Base-by-base conservation (phyloP, 35 echinoderm and acorn worm species). In the Patiria miniata region DNA sequence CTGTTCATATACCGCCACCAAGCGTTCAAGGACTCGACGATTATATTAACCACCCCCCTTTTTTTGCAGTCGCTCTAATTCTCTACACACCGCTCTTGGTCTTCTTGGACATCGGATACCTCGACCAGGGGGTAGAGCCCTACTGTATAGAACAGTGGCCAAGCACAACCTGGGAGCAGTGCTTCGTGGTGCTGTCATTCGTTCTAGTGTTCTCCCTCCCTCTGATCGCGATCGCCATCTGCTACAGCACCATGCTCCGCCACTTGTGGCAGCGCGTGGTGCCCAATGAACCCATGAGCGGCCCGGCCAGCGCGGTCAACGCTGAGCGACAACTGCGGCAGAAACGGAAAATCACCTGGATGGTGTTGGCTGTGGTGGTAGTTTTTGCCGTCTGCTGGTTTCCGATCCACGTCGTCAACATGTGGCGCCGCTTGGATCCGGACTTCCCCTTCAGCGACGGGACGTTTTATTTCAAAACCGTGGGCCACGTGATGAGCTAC, bases 351-450 rank as follows among this genome's bases (percentile, higher is more conserved):
- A 30, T 81, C 17, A 90, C 93, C 2, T 77, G 83, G 23, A 94
- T 94, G 92, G 92, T 94, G 21, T 33, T 94, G 21, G 79, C 81
- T 21, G 83, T 94, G 0, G 87, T 89, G 9, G 19, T 89, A 10
- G 52, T 81, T 2, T 94, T 94, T 29, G 81, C 87, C 9, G 22
- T 94, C 28, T 90, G 87, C 50, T 94, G 92, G 87, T 52, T 94
- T 14, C 92, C 92, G 2, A 42, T 90, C n/a, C 87, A 94, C 65
- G 28, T 82, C 5, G 44, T 94, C 22, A 86, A 42, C 36, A 29
- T 94, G 8, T 89, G 92, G 87, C 69, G 32, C 36, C 28, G 87
- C n/a, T 39, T 93, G 7, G 56, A 81, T 17, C 10, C 86, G 0
- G 17, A 51, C 29, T 93, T 93, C 47, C 91, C 56, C 0, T 22